Percentiles rank a stretch among this genome's conserved stretches.
Conservation (phyloP, 2,797 vertebrate genomes). For the Ctenopoma multispine region DNA sequence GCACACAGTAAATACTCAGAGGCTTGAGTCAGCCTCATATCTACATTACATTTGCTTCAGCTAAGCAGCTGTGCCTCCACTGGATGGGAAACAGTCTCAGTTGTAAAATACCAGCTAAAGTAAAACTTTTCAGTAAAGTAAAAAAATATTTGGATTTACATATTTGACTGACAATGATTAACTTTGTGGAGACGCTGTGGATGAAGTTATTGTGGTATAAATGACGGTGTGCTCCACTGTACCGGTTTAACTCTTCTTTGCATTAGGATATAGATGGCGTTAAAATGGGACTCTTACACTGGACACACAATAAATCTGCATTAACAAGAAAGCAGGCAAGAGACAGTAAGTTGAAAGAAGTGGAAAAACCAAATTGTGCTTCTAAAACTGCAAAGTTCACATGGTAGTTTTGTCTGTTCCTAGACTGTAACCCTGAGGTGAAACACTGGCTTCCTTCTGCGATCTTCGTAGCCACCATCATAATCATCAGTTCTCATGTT, state of each 20-base stretch:
- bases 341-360: neutral
- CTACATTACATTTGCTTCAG: no score
- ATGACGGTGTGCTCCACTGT: no score
- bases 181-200: no score
- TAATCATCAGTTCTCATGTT: neutral
- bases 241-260: neutral
- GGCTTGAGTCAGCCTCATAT: no score
- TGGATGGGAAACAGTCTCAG: no score
- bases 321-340: neutral
- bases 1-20: no score
- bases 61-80: no score
- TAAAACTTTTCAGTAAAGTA: no score
- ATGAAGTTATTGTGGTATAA: no score
- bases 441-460: neutral
- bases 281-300: neutral
- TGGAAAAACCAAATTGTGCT: neutral
- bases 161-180: no score
- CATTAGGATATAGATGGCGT: neutral
- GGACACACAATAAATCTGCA: neutral
- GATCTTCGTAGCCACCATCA: neutral
- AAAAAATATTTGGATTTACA: no score
- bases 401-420: neutral
- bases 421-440: neutral
- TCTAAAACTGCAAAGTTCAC: neutral
- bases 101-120: no score